These are phyloP conservation scores for Falco berigora DNA, from an alignment of 2,797 vertebrate genomes.

Conservation along the genomic window DNA sequence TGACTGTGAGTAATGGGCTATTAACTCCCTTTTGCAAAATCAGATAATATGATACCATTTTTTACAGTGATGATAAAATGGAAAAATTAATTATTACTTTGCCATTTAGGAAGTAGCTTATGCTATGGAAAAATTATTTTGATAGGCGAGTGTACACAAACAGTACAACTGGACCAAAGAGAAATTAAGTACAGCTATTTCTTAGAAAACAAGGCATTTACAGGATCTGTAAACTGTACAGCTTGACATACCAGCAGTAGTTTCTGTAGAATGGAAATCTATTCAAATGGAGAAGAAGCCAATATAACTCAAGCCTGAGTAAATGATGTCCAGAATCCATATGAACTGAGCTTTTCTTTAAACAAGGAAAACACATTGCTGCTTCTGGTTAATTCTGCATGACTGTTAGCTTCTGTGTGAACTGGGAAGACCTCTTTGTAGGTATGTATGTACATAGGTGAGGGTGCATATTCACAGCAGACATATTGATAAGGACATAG, in stretches of 20 bases:
- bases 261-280: not conserved
- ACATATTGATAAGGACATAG: not conserved
- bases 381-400: not conserved
- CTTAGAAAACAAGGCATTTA: not conserved
- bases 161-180: not conserved
- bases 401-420: not conserved
- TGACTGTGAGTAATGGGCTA: conserved; percentile 71
- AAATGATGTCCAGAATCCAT: not conserved
- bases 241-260: not conserved
- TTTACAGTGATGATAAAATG: conserved; percentile 27
- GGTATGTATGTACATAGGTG: not conserved
- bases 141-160: conserved; percentile 15
- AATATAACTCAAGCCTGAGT: not conserved
- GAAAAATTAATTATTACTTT: conserved; percentile 63
- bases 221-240: not conserved
- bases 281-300: not conserved
- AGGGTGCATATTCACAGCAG: not conserved
- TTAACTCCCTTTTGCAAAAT: conserved; percentile 69
- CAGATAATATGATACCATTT: conserved; percentile 58
- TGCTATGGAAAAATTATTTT: conserved; percentile 36
- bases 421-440: not conserved
- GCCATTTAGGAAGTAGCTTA: conserved; percentile 52
- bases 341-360: not conserved
- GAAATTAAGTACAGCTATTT: not conserved
- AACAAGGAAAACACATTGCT: not conserved